phyloP scores from a whole-genome alignment of 2,797 vertebrate genomes.

The Anguilla marmorata region DNA sequence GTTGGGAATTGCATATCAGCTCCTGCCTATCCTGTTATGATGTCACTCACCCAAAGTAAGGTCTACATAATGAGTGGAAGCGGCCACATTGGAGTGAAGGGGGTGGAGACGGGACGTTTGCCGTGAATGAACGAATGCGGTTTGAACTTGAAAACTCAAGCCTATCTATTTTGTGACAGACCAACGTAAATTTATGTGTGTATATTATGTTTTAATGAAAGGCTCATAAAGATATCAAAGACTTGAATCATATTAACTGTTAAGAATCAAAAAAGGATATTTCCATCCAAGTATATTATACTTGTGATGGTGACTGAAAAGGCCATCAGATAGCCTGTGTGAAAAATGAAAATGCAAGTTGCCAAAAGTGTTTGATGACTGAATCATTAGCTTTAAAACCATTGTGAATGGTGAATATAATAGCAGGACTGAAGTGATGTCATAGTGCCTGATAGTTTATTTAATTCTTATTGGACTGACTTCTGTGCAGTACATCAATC shows the following conservation, averaged over 20 bases:
- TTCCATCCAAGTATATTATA: not conserved
- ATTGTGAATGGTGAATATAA: constrained; percentile 43
- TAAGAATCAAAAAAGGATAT: constrained; percentile 23
- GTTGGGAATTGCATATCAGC: not conserved
- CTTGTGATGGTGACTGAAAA: not conserved
- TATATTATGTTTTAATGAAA: constrained; percentile 25
- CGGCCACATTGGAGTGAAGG: constrained; percentile 24
- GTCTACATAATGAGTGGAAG: constrained; percentile 23
- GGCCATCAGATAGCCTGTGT: not conserved
- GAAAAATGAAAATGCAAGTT: constrained; percentile 16
- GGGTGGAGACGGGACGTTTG: constrained; percentile 26
- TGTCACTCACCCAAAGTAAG: constrained; percentile 13
- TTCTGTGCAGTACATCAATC: constrained; percentile 21
- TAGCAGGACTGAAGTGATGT: constrained; percentile 41
- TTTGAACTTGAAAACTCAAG: constrained; percentile 35
- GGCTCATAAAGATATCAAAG: constrained; percentile 25
- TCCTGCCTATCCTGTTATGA: not conserved
- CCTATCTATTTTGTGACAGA: constrained; percentile 42
- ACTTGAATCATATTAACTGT: constrained; percentile 36
- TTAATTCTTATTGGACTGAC: constrained; percentile 38
- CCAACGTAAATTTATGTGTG: constrained; percentile 44
- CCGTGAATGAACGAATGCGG: constrained; percentile 27
- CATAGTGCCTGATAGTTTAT: constrained; percentile 35
- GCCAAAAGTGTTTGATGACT: constrained; percentile 30
- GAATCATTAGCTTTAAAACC: constrained; percentile 50